phyloP scores from a whole-genome alignment of 2,797 vertebrate genomes.

The Ctenochaetus hawaiiensis region DNA sequence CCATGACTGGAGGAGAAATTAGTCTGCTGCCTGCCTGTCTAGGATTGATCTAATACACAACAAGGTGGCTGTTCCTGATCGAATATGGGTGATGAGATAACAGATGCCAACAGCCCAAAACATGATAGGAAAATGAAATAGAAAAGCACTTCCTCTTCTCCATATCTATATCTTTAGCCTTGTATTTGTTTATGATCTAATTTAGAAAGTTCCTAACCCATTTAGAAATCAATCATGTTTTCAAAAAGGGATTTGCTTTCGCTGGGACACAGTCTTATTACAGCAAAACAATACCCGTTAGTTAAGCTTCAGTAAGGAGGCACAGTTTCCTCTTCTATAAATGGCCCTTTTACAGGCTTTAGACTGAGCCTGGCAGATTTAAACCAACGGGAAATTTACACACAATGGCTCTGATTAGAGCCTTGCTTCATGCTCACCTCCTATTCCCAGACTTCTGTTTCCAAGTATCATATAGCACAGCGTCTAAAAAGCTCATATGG shows the following conservation, averaged over 20 bases:
- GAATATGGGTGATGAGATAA: slow-evolving; percentile 48
- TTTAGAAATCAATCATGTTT: slow-evolving; percentile 66
- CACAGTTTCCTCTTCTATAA: slow-evolving; percentile 52
- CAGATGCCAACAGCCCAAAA: slow-evolving; percentile 47
- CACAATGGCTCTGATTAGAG: slow-evolving; percentile 74
- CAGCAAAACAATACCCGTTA: slow-evolving; percentile 54
- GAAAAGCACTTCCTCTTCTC: slow-evolving; percentile 33
- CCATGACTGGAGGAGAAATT: slow-evolving; percentile 43
- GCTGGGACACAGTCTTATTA: slow-evolving; percentile 47
- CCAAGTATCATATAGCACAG: slow-evolving; percentile 48
- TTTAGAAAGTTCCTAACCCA: slow-evolving; percentile 61
- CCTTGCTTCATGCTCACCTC: slow-evolving; percentile 58
- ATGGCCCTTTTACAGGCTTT: slow-evolving; percentile 62
- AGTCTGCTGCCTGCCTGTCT: slow-evolving; percentile 52
- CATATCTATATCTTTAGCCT: slow-evolving; percentile 30
- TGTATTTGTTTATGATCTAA: slow-evolving; percentile 61
- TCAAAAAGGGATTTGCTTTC: slow-evolving; percentile 57
- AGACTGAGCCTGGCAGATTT: slow-evolving; percentile 57
- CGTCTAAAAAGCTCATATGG: slow-evolving; percentile 68
- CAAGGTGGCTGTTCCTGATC: slow-evolving; percentile 60
- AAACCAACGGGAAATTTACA: slow-evolving; percentile 65
- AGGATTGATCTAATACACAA: slow-evolving; percentile 58
- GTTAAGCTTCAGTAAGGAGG: slow-evolving; percentile 51
- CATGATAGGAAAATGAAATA: slow-evolving; percentile 23
- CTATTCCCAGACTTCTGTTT: slow-evolving; percentile 64